phyloP scores from a whole-genome alignment of 2,797 vertebrate species.

The Balearica regulorum region DNA sequence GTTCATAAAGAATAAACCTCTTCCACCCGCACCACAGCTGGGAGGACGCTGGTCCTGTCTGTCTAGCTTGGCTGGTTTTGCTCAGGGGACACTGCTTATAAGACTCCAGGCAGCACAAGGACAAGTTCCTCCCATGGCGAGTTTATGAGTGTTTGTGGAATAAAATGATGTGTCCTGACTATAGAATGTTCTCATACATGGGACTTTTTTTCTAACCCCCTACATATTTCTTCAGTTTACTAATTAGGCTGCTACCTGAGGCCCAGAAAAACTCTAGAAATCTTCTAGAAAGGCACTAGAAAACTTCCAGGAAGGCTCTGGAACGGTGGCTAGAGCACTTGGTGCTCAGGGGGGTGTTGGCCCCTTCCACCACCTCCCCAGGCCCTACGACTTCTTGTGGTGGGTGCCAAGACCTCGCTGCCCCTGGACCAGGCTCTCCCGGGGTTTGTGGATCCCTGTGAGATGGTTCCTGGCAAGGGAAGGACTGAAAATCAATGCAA shows the following conservation, averaged over 20 bases:
- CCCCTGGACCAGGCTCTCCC: background rate
- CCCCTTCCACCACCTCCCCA: background rate
- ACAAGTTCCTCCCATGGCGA: fast-evolving
- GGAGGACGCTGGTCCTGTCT: no score
- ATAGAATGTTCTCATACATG: background rate
- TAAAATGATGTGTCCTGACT: background rate
- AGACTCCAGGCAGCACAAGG: background rate
- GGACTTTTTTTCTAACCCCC: background rate
- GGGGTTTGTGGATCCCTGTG: background rate
- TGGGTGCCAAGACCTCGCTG: background rate
- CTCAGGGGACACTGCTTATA: background rate
- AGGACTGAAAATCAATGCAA: background rate
- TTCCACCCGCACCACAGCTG: background rate
- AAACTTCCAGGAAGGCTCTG: background rate
- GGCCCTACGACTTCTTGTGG: background rate
- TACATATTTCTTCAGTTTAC: background rate
- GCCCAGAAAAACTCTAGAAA: background rate
- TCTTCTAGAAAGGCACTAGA: background rate
- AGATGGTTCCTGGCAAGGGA: background rate
- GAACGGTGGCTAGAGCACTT: background rate
- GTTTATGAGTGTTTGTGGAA: background rate
- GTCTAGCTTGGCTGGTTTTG: background rate
- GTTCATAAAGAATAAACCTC: background rate
- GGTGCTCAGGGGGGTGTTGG: background rate
- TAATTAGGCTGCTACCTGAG: background rate